Conservation (phyloP, 2,888 invertebrate species). For the Omphaloscelis lunosa region DNA sequence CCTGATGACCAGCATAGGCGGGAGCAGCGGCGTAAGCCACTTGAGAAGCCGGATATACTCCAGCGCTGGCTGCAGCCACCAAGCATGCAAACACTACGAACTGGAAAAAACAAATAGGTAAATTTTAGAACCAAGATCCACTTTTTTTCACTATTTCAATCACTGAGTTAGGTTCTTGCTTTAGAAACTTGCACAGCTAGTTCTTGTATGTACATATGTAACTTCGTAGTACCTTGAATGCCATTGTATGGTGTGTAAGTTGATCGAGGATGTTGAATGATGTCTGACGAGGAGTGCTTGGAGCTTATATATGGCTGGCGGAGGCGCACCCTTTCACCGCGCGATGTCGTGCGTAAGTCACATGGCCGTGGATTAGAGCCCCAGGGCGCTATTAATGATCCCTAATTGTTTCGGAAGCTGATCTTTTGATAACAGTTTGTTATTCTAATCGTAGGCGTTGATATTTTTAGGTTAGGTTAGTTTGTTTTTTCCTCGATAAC, state of each 20-base stretch:
- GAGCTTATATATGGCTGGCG: constrained; percentile 84
- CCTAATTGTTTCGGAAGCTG: constrained; percentile 63
- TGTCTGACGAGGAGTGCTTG: constrained; percentile 79
- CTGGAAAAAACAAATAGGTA: constrained; percentile 74
- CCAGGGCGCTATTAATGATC: constrained; percentile 75
- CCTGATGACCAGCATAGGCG: constrained; percentile 66
- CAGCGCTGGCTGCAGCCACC: constrained; percentile 83
- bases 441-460: constrained; percentile 17
- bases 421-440: constrained; percentile 24
- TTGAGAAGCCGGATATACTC: constrained; percentile 78
- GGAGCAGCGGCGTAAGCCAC: constrained; percentile 71
- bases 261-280: constrained; percentile 85
- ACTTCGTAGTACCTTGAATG: constrained; percentile 83
- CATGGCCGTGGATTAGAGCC: constrained; percentile 82
- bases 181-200: constrained; percentile 5
- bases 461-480: neutral
- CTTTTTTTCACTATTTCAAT: constrained; percentile 5
- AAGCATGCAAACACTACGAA: constrained; percentile 82
- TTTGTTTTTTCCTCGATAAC: neutral
- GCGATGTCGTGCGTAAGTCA: constrained; percentile 73
- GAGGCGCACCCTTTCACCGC: constrained; percentile 89
- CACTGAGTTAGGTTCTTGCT: constrained; percentile 9
- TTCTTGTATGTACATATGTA: constrained; percentile 6
- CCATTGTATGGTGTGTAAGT: constrained; percentile 83
- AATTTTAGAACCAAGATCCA: constrained; percentile 9